Evolutionary conservation across 2,888 invertebrate species (phyloP), one percentile per base, ranked within the genome.

Genomic region (Alentia gelatinosa): DNA sequence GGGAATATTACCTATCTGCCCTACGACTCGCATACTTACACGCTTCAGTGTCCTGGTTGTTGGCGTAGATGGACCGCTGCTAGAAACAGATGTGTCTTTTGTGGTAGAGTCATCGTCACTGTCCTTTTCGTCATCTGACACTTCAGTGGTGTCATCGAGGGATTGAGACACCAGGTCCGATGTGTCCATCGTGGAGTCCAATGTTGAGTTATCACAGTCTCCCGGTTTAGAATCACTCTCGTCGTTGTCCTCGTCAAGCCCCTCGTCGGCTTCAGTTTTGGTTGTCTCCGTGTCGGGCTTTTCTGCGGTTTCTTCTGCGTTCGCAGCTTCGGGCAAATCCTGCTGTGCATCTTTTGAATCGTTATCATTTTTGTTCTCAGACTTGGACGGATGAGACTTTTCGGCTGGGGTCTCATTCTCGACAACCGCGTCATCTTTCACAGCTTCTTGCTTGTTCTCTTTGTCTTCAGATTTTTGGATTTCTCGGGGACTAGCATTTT

Each of bases 121-220:
- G 1, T n/a, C 37, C 33, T 75, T 75, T 3, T 30, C 33, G 33
- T 75, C 37, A 19, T 42, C 35, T 42, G 86, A 47, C 15, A 30
- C 33, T 9, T 33, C 47, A 0, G 86, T 39, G 19, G 83, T 37
- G 15, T 63, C 63, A 26, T 68, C 30, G 5, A 68, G 23, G 3
- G 39, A 35, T 19, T 79, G 79, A 4, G 37, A 79, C 4, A 79
- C 39, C 3, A 79, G 15, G 33, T 63, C 63, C 15, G 79, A 79
- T n/a, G 79, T 79, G 39, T 37, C 79, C 79, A 79, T 79, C 37
- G 79, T 37, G 26, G 39, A 39, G 79, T 86, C 86, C 86, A 47
- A 26, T 26, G 30, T n/a, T n/a, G 86, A 86, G 47, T 47, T 86
- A 86, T 86, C 86, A 86, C 86, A 42, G 86, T 33, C 86, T 5